phyloP scores from a whole-genome alignment of 2,797 vertebrate genomes.

The Muscicapa striata region DNA sequence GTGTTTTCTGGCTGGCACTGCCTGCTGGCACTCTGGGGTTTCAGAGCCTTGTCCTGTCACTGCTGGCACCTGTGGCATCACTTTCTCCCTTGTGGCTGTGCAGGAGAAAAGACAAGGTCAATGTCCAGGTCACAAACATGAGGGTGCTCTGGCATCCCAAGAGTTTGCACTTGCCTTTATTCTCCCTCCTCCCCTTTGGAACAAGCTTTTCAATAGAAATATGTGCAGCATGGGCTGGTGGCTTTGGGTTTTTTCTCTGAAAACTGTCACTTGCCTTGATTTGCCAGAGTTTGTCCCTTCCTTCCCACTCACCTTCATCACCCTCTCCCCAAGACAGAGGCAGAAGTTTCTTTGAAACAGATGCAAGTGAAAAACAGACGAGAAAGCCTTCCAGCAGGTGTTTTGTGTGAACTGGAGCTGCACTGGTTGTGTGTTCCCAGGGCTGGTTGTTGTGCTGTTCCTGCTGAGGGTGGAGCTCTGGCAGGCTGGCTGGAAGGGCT shows the following conservation, averaged over 20 bases:
- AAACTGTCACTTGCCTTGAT: background rate
- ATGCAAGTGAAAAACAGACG: background rate
- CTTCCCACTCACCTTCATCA: background rate
- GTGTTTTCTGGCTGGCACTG: background rate
- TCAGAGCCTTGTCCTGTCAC: background rate
- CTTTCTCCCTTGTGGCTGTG: background rate
- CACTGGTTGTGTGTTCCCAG: too few species aligned
- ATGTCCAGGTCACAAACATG: background rate
- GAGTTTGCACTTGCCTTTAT: background rate
- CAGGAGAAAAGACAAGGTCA: background rate
- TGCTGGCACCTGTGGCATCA: background rate
- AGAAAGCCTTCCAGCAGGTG: background rate
- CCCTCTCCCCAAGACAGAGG: background rate
- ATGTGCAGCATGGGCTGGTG: fast-evolving
- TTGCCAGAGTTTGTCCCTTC: background rate
- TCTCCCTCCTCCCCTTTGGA: background rate
- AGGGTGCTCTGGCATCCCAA: background rate
- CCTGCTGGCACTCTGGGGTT: background rate
- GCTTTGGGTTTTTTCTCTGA: background rate
- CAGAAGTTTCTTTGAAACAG: background rate
- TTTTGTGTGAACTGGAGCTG: background rate
- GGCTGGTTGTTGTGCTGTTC: background rate
- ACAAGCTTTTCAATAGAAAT: background rate
- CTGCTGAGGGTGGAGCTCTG: slow-evolving; percentile 30
- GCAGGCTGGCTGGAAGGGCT: background rate